Percentiles rank a stretch among this genome's conserved stretches.
Evolutionary conservation across 2,797 vertebrate species (phyloP).

Genomic region (Halcyon leucocephala): DNA sequence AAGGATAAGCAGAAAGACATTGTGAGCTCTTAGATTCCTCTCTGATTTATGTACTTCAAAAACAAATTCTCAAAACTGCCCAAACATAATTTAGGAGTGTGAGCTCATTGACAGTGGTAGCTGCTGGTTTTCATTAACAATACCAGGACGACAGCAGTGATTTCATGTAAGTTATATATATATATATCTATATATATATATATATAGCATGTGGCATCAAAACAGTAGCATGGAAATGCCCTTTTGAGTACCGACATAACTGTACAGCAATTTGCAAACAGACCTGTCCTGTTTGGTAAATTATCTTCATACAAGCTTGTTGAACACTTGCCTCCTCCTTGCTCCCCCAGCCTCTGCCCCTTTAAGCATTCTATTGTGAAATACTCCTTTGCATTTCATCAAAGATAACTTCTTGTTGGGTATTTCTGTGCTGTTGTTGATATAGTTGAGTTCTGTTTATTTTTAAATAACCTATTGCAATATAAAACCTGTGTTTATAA

Average conservation of each 20-base stretch:
- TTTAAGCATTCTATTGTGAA: not conserved
- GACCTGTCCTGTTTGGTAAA: constrained; percentile 27
- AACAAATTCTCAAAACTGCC: not conserved
- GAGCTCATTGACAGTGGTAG: not conserved
- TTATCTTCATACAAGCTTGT: not conserved
- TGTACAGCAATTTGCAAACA: constrained; percentile 33
- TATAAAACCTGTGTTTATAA: not conserved
- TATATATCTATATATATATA: not conserved
- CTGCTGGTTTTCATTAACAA: constrained; percentile 38
- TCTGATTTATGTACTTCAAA: not conserved
- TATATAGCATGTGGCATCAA: constrained; percentile 30
- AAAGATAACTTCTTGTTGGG: not conserved
- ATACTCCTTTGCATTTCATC: not conserved
- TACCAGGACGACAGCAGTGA: not conserved
- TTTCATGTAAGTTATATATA: not conserved
- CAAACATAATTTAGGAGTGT: not conserved
- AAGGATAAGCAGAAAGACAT: not conserved
- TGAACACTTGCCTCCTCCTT: not conserved
- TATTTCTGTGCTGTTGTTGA: not conserved
- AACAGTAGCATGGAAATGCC: constrained; percentile 18
- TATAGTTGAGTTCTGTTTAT: not conserved
- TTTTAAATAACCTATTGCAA: not conserved
- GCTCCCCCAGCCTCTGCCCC: too few species aligned
- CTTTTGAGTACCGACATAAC: not conserved
- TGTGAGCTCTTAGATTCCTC: constrained; percentile 14